Percentiles rank a stretch among this genome's conserved stretches.
Evolutionary conservation across 64 coral and sea anemone species (phyloP).

Genomic region (Cladopsammia gracilis): DNA sequence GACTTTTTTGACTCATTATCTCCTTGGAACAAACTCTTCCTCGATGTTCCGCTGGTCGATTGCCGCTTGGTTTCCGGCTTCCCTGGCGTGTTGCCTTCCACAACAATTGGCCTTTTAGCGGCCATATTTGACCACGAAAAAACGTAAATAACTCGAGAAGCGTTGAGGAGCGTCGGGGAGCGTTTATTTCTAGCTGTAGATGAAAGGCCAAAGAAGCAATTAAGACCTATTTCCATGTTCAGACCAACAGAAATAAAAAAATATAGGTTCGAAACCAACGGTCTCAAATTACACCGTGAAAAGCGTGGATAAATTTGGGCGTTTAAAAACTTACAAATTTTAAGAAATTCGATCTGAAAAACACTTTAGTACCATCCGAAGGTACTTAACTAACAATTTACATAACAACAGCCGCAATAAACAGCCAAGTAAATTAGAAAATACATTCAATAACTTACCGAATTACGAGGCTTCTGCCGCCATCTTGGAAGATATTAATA

Average conservation of each 20-base stretch:
- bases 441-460: not conserved
- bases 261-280: not conserved
- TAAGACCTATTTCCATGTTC: not conserved
- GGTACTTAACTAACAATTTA: not conserved
- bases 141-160: not conserved
- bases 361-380: not conserved
- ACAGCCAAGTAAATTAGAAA: not conserved
- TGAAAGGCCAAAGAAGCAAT: conserved; percentile 21
- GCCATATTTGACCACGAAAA: conserved; percentile 37
- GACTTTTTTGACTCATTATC: not conserved
- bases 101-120: not conserved
- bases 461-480: not conserved
- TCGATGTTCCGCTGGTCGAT: not conserved
- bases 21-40: conserved; percentile 44
- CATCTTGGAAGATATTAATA: too few relatives aligned
- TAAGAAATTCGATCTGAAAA: not conserved
- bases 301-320: not conserved
- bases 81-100: conserved; percentile 59
- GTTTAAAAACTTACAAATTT: not conserved
- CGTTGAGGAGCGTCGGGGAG: conserved; percentile 28
- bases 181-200: conserved; percentile 28
- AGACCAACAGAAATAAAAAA: not conserved
- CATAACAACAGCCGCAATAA: not conserved
- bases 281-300: not conserved
- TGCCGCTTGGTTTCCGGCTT: conserved; percentile 36